Conservation (phyloP, 2,797 vertebrate species). For the Margarornis squamiger region DNA sequence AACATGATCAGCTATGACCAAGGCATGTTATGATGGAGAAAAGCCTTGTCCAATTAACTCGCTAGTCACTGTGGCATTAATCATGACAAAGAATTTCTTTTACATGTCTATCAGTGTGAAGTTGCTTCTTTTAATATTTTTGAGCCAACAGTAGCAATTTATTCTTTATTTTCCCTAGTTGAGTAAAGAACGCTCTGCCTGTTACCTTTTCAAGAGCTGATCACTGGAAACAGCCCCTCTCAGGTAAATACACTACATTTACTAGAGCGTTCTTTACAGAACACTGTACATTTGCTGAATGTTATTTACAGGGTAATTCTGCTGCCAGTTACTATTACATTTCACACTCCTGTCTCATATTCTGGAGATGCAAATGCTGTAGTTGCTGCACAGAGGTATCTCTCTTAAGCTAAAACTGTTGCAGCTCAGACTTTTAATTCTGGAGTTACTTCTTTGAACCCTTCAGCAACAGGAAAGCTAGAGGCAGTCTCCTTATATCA, state of each 20-base stretch:
- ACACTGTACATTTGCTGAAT: not conserved
- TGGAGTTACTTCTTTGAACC: not conserved
- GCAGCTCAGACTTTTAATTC: not conserved
- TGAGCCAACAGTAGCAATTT: not conserved
- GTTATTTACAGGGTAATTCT: not conserved
- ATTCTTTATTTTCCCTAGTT: not conserved
- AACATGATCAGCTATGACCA: not conserved
- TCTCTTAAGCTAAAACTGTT: not conserved
- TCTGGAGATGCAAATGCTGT: not conserved
- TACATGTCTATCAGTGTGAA: not conserved
- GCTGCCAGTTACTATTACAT: not conserved
- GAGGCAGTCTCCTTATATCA: not conserved
- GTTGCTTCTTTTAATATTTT: not conserved
- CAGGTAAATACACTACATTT: not conserved
- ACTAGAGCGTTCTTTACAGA: not conserved
- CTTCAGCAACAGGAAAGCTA: not conserved
- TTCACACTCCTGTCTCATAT: not conserved
- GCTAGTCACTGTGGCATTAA: not conserved
- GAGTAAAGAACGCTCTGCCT: not conserved
- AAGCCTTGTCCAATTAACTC: not conserved
- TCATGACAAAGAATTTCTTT: not conserved
- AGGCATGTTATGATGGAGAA: not conserved
- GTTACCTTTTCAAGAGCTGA: not conserved
- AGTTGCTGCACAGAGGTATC: not conserved
- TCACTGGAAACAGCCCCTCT: not conserved